Evolutionary conservation across 1,140 invertebrate species (phyloP), one percentile per base, ranked within the genome.

Genomic region (Bombus sibiricus): DNA sequence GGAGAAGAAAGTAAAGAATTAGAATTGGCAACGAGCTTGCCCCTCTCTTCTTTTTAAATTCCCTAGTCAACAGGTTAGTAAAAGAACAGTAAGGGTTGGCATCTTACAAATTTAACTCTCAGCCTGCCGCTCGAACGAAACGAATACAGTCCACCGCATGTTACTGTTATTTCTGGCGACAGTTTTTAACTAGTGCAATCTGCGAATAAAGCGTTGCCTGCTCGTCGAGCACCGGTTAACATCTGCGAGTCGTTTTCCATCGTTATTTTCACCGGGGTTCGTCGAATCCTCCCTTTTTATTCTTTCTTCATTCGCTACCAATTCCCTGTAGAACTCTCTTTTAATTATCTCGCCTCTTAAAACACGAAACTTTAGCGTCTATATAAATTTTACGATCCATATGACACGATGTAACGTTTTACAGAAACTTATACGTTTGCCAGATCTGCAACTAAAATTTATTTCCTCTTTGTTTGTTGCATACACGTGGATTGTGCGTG

Each of bases 201-300:
- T 73, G 83, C 83, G 79, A 78, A 80, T 81, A 78, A 85, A 89
- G 85, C 88, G 85, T 72, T 59, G 78, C 83, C 62, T 62, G 73
- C 87, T 83, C 53, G 39, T 74, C 74, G 64, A 66, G 75, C 43
- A 62, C 53, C 62, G 79, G 37, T 68, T 89, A 89, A 89, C 88
- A 89, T 89, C 88, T 89, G 88, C 83, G 84, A 86, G 88, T 89
- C 88, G 75, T 89, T 89, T 89, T 69, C 66, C 79, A 62, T 68
- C 84, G 88, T 89, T 89, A 89, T 89, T 89, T 89, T 76, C 83
- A 89, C 76, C 78, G 64, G 43, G 79, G n/a, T 89, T 89, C 88
- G 87, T 75, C 88, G 88, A 89, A 89, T 47, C 59, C 41, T n/a
- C 39, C 57, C 53, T 74, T 83, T 82, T 80, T 86, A 68, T 71